Evolutionary conservation across 2,113 vertebrate genomes (phyloP), one percentile per base, ranked within the genome.

Genomic region (Carettochelys insculpta): DNA sequence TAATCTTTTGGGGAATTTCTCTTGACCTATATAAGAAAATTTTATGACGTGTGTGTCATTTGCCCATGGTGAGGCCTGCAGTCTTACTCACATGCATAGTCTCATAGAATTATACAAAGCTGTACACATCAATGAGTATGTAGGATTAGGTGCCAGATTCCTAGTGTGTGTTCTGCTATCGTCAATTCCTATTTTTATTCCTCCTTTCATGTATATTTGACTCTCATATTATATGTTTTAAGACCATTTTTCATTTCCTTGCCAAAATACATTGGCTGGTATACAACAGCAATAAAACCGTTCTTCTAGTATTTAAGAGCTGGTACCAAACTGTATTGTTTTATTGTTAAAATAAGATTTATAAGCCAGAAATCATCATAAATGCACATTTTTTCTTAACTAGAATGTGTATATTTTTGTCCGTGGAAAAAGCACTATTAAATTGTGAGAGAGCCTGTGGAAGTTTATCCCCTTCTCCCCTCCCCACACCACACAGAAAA

Each of bases 391-490:
- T 83, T 92, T 93, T 22, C 89, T 94, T 96, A 93, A 95, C 61
- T 88, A 97, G 97, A 88, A 95, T 84, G 84, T 92, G 94, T 94
- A 92, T 86, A 85, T 92, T 86, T 95, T 77, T 92, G 91, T 95
- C 94, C 92, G 61, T 90, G 94, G 94, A 95, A 92, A 94, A 94
- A 61, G 24, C 51, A 79, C 92, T 80, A 96, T 95, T 95, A 95
- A 88, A 80, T 86, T 79, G 90, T 82, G 90, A 95, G 90, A 0
- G 87, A 87, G 94, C 88, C 92, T 75, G 77, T 96, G 96, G 93
- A 96, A 82, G 53, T 71, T 75, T 94, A 29, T 83, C 85, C 48
- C 81, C n/a, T n/a, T n/a, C n/a, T n/a, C n/a, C n/a, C n/a, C n/a
- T n/a, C n/a, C n/a, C 81, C 91, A 75, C 83, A 84, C 50, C 82